Evolutionary conservation across 1,140 invertebrate species (phyloP).

Genomic region (Drosophila tristis): DNA sequence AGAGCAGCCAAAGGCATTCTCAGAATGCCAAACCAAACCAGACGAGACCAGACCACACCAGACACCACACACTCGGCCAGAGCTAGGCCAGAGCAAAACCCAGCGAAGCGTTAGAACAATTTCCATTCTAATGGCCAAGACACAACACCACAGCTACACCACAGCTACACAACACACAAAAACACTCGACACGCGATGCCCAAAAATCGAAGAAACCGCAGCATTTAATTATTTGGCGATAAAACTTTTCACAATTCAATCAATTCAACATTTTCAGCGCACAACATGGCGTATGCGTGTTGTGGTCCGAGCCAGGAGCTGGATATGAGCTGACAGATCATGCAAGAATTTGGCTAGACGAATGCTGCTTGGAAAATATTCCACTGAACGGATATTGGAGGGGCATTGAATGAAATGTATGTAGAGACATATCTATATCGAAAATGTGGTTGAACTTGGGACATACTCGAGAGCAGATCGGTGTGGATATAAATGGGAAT

Average conservation of each 20-base stretch:
- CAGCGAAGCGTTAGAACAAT: conserved; percentile 43
- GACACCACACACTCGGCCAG: not conserved
- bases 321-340: too few species aligned
- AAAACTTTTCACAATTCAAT: conserved; percentile 77
- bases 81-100: conserved; percentile 16
- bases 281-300: conserved; percentile 56
- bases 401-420: too few species aligned
- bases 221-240: conserved; percentile 69
- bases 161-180: not conserved
- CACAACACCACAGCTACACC: conserved; percentile 4
- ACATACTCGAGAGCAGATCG: too few species aligned
- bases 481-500: too few species aligned
- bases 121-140: conserved; percentile 59
- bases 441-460: too few species aligned
- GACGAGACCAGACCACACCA: conserved; percentile 18
- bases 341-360: too few species aligned
- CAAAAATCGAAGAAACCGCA: conserved; percentile 56
- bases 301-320: not conserved
- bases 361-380: too few species aligned
- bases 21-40: conserved; percentile 40
- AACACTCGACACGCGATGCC: conserved; percentile 49
- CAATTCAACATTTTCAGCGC: conserved; percentile 50
- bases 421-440: too few species aligned
- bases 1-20: conserved; percentile 39
- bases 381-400: too few species aligned